Evolutionary conservation across 2,797 vertebrate genomes (phyloP).

Genomic region (Dipus sagitta): DNA sequence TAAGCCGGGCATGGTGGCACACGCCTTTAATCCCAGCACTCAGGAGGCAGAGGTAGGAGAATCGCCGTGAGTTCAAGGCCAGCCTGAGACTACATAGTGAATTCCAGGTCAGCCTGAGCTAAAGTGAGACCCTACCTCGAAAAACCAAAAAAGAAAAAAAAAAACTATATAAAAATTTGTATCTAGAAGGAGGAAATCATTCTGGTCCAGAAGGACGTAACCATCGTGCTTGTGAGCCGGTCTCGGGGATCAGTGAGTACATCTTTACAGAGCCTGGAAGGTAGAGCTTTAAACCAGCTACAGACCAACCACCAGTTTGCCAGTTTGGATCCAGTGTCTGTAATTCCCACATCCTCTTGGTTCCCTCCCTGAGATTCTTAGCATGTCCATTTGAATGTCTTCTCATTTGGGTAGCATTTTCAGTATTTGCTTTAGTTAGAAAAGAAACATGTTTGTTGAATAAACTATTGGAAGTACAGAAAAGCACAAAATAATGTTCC

Average conservation of each 20-base stretch:
- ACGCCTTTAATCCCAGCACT: no score
- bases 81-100: no score
- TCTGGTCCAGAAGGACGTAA: no score
- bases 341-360: not conserved
- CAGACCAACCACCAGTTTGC: not conserved
- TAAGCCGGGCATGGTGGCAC: not conserved
- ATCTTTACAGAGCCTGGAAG: not conserved
- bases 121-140: no score
- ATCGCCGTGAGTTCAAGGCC: no score
- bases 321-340: not conserved
- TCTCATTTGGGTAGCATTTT: not conserved
- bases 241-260: not conserved
- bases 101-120: no score
- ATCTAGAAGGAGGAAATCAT: not conserved
- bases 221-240: not conserved
- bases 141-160: not conserved
- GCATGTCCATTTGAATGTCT: not conserved
- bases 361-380: not conserved
- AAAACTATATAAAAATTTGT: not conserved
- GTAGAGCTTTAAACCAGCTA: not conserved
- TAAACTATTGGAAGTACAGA: not conserved
- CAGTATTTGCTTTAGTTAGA: not conserved
- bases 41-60: no score
- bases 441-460: not conserved
- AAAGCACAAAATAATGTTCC: not conserved